These are phyloP conservation scores for Larimichthys crocea DNA, from an alignment of 2,113 vertebrate genomes.

Conservation along the genomic window DNA sequence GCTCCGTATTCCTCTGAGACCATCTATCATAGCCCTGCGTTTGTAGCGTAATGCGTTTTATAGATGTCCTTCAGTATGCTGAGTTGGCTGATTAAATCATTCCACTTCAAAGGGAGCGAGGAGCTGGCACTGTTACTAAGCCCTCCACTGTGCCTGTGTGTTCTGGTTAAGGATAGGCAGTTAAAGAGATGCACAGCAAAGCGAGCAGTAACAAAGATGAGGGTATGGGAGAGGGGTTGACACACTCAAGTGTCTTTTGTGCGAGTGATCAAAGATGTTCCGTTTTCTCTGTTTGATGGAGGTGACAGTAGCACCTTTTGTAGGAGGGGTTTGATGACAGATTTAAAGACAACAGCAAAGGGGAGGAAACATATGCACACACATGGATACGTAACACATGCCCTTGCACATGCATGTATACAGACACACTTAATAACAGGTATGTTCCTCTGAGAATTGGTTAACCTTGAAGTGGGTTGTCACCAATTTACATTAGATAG, in stretches of 20 bases:
- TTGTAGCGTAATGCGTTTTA: conserved; percentile 74
- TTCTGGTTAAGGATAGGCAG: conserved; percentile 66
- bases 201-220: conserved; percentile 44
- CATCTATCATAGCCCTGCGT: conserved; percentile 70
- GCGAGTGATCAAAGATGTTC: conserved; percentile 51
- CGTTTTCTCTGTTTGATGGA: conserved; percentile 39
- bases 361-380: not conserved
- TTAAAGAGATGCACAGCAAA: conserved; percentile 55
- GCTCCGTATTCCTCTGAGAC: conserved; percentile 60
- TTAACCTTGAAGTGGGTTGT: conserved; percentile 72
- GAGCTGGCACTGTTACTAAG: conserved; percentile 58
- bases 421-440: conserved; percentile 9
- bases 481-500: conserved; percentile 61
- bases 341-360: conserved; percentile 39
- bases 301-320: conserved; percentile 15
- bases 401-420: not conserved
- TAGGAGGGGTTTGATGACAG: conserved; percentile 38
- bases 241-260: conserved; percentile 58
- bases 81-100: conserved; percentile 79
- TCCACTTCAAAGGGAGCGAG: conserved; percentile 65
- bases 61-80: conserved; percentile 79
- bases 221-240: conserved; percentile 20
- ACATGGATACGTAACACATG: not conserved
- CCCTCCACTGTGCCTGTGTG: conserved; percentile 50
- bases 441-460: conserved; percentile 18